Percentiles rank a stretch among this genome's conserved stretches.
phyloP scores from a whole-genome alignment of 2,797 vertebrate species.

The Protonibea diacanthus region DNA sequence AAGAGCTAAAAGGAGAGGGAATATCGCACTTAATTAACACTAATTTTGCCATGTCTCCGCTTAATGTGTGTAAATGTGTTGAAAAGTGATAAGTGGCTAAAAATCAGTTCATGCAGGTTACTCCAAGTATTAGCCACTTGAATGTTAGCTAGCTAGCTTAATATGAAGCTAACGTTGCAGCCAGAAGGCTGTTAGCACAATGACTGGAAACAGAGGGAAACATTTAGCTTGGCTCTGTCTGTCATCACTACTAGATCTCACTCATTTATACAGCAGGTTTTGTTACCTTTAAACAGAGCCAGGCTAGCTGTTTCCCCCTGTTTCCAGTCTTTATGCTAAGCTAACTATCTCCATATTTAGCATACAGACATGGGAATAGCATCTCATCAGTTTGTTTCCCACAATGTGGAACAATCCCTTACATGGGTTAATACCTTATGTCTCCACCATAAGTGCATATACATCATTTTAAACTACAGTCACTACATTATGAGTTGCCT shows the following conservation, averaged over 20 bases:
- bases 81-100: too few relatives aligned
- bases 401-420: not conserved
- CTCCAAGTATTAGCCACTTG: too few relatives aligned
- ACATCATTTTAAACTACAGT: not conserved
- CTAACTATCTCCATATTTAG: not conserved
- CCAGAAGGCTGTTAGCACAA: not conserved
- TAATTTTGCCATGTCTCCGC: too few relatives aligned
- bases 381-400: too few relatives aligned
- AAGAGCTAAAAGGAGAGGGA: not conserved
- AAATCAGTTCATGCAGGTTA: too few relatives aligned
- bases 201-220: not conserved
- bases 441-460: not conserved
- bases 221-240: not conserved
- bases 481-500: slow-evolving; percentile 49
- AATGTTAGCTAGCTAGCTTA: not conserved
- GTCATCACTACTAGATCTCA: not conserved
- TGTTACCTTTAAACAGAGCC: not conserved
- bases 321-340: not conserved
- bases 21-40: not conserved
- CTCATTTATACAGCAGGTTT: not conserved
- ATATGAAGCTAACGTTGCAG: not conserved
- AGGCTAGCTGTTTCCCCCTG: not conserved
- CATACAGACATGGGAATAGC: not conserved
- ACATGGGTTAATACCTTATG: not conserved
- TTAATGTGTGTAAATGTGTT: too few relatives aligned